Conservation (phyloP, 2,888 invertebrate species). For the Cheilosia grossa region DNA sequence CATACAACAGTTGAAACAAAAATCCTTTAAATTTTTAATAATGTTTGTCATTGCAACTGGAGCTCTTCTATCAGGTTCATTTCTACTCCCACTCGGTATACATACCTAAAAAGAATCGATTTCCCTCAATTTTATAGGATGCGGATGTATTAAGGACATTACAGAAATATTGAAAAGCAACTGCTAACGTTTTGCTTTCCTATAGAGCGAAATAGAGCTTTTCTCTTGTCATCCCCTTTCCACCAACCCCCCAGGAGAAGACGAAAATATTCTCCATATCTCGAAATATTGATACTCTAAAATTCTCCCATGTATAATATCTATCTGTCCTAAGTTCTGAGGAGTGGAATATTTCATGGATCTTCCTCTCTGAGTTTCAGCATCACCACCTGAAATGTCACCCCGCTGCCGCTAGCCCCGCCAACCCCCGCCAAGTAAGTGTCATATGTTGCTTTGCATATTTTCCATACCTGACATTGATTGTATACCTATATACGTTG, state of each 20-base stretch:
- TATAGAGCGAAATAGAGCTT: background rate
- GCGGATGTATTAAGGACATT: constrained; percentile 19
- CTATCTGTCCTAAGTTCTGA: constrained; percentile 50
- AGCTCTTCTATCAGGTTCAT: background rate
- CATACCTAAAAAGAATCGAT: background rate
- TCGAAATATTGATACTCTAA: constrained; percentile 57
- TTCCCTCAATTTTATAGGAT: constrained; percentile 7
- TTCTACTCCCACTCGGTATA: background rate
- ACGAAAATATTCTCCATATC: constrained; percentile 48
- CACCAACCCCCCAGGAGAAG: background rate
- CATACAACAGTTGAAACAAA: background rate
- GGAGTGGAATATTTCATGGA: constrained; percentile 44
- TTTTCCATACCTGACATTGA: constrained; percentile 44
- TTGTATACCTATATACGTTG: background rate
- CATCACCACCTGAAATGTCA: background rate
- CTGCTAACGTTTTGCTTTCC: background rate
- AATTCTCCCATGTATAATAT: constrained; percentile 32
- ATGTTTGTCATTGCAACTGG: background rate
- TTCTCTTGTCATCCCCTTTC: background rate
- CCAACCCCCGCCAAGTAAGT: constrained; percentile 29
- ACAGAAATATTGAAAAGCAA: constrained; percentile 13
- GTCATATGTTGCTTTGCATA: constrained; percentile 62
- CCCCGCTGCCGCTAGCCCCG: constrained; percentile 7
- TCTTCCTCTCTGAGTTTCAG: constrained; percentile 28
- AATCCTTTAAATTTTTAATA: background rate